Conservation (phyloP, 2,888 invertebrate species). For the Hydroisotoma schaefferi region DNA sequence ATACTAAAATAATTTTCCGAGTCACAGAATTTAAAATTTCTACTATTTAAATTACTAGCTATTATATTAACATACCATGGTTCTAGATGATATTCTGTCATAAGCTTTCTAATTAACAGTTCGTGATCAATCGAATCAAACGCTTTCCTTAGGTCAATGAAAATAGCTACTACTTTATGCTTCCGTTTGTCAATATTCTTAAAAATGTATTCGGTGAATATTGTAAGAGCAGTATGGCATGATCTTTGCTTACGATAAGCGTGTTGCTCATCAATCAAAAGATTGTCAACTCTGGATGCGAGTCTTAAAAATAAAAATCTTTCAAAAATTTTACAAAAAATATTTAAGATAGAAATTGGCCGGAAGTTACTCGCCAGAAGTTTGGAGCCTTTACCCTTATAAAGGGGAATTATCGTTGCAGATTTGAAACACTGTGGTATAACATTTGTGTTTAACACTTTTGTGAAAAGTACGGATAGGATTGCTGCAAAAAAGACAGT, state of each 20-base stretch:
- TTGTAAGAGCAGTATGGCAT: constrained; percentile 33
- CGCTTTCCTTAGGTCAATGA: constrained; percentile 44
- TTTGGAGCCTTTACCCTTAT: constrained; percentile 30
- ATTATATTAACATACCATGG: constrained; percentile 10
- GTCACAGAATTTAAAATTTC: constrained; percentile 3
- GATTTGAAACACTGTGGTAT: constrained; percentile 17
- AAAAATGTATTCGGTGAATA: constrained; percentile 32
- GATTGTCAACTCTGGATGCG: constrained; percentile 9
- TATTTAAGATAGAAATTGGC: constrained; percentile 34
- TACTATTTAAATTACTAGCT: neutral
- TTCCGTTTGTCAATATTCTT: constrained; percentile 23
- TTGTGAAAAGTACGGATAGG: constrained; percentile 8
- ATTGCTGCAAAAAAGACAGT: neutral
- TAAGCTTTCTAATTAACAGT: constrained; percentile 36
- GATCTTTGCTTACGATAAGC: constrained; percentile 42
- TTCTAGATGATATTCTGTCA: constrained; percentile 13
- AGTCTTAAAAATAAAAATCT: constrained; percentile 24
- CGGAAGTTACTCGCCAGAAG: constrained; percentile 30
- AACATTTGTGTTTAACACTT: constrained; percentile 1
- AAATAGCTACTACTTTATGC: constrained; percentile 22
- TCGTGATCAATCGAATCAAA: constrained; percentile 44
- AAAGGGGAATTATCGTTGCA: constrained; percentile 19
- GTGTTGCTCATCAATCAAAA: constrained; percentile 35
- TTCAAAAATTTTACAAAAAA: constrained; percentile 41
- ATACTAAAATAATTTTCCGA: neutral